Evolutionary conservation across 2,113 vertebrate genomes (phyloP), one percentile per base, ranked within the genome.

Genomic region (Stigmatopora argus): DNA sequence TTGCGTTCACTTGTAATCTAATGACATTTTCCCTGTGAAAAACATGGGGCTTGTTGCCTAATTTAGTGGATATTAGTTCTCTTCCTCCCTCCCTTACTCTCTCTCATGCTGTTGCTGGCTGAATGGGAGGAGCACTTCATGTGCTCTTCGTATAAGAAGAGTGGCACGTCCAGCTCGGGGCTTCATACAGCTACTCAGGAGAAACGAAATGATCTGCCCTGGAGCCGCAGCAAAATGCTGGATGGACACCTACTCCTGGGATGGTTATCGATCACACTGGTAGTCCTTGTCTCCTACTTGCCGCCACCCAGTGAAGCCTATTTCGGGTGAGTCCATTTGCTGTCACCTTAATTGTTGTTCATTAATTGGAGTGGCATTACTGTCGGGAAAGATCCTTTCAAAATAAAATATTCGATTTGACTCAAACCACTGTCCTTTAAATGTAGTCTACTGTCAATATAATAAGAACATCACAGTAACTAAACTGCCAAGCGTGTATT

Each of bases 161-260:
- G 89, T 83, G 69, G 72, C 83, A 67, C 88, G 79, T 87, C 76
- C 87, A 75, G 83, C 81, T 78, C 81, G 86, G 75, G 85, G 86
- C 85, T 89, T 83, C 85, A 83, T 88, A 88, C 91, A 90, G 90
- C 89, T 89, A 91, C 90, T 89, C 89, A 91, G 90, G 86, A 92
- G 90, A 88, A 93, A 90, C 93, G 93, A 90, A 90, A 95, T 95
- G 94, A 91, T 93, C 92, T 93, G 92, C 92, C 87, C 91, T 89
- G 89, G 93, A 90, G 93, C 89, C 87, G 93, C 90, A 93, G 92
- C 94, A 94, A 94, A 90, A 94, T 95, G 93, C 93, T 94, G 94
- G 94, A 94, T 94, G 94, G 92, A 94, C 92, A 92, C 90, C 90
- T 90, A 88, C 89, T 91, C 88, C 91, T 93, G 91, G 92, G 92